These are phyloP conservation scores for Sitobion miscanthi DNA, from an alignment of 1,140 invertebrate genomes.

Conservation along the genomic window DNA sequence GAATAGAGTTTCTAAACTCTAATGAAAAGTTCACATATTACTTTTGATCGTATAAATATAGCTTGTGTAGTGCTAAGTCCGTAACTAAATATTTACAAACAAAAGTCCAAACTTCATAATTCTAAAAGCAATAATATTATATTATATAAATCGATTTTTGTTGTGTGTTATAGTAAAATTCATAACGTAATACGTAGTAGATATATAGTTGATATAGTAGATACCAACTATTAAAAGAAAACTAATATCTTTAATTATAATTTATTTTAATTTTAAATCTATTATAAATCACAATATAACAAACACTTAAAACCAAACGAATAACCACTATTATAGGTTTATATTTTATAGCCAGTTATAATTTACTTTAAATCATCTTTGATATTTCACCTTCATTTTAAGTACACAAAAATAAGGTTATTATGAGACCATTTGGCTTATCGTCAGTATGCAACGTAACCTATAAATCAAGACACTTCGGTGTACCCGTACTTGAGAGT, in stretches of 20 bases:
- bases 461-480: background rate
- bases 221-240: background rate
- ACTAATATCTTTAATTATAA: background rate
- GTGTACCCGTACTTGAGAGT: background rate
- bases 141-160: background rate
- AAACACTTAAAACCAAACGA: background rate
- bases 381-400: background rate
- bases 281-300: background rate
- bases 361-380: background rate
- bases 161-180: background rate
- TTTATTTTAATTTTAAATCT: background rate
- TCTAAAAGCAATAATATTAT: background rate
- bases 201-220: too few species aligned
- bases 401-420: background rate
- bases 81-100: background rate
- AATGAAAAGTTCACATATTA: constrained; percentile 24
- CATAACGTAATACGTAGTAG: background rate
- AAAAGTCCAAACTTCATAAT: background rate
- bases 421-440: background rate
- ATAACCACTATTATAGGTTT: background rate
- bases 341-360: background rate
- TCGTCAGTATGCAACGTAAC: background rate
- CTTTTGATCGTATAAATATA: constrained; percentile 13
- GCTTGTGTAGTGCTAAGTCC: background rate
- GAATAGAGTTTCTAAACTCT: background rate